Conservation (phyloP, 2,113 vertebrate species). For the Oenanthe oenanthe region DNA sequence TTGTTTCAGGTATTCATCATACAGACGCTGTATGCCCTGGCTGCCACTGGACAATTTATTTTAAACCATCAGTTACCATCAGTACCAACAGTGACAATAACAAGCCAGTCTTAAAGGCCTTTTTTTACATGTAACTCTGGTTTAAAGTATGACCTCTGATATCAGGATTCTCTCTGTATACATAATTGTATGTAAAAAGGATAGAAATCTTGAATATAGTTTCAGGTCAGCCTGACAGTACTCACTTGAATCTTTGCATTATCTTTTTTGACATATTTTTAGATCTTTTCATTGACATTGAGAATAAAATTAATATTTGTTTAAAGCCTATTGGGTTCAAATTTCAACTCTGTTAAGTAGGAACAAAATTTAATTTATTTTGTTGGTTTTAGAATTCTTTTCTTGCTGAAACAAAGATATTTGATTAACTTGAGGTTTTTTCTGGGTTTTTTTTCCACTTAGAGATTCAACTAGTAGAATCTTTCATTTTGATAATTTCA, state of each 20-base stretch:
- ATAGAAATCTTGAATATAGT: not conserved
- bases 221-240: not conserved
- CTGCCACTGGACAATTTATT: not conserved
- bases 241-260: not conserved
- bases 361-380: not conserved
- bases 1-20: not conserved
- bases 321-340: not conserved
- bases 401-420: not conserved
- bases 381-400: not conserved
- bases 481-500: not conserved
- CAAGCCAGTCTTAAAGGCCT: not conserved
- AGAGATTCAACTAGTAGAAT: not conserved
- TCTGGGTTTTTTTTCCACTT: not conserved
- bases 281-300: not conserved
- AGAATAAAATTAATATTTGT: not conserved
- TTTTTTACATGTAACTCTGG: not conserved
- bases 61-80: not conserved
- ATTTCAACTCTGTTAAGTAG: not conserved
- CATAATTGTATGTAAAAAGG: not conserved
- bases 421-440: not conserved
- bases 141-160: not conserved
- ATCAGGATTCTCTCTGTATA: not conserved
- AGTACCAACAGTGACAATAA: not conserved
- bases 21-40: not conserved
- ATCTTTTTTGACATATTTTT: not conserved